Evolutionary conservation across 2,113 vertebrate species (phyloP).

Genomic region (Myocastor coypus): DNA sequence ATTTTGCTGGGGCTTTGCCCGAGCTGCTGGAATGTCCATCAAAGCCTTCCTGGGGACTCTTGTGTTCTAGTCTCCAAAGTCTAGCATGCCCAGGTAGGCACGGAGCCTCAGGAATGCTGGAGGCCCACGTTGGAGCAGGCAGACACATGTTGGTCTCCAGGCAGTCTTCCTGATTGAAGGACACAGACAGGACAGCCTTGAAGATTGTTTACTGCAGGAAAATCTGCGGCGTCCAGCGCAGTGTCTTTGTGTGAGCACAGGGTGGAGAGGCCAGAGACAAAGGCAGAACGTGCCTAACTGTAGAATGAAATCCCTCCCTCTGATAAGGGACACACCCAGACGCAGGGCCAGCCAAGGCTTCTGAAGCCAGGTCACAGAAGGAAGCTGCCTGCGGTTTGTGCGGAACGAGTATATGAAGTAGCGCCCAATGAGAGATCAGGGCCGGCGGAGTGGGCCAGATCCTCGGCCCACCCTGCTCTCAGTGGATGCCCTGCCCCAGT

Average conservation of each 20-base stretch:
- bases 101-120: neutral
- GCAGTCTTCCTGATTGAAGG: neutral
- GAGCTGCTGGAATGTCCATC: rapidly evolving
- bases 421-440: neutral
- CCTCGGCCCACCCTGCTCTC: neutral
- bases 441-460: neutral
- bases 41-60: too few species aligned
- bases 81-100: neutral
- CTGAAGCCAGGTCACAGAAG: neutral
- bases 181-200: neutral
- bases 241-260: neutral
- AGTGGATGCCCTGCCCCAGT: neutral
- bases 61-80: too few species aligned
- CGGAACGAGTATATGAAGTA: rapidly evolving
- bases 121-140: neutral
- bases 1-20: neutral
- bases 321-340: neutral
- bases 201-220: rapidly evolving
- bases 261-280: neutral
- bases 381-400: neutral
- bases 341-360: too few species aligned
- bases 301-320: neutral
- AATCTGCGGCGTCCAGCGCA: neutral
- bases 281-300: neutral
- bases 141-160: too few species aligned